phyloP scores from a whole-genome alignment of 2,888 invertebrate species.

The Trachelus troglodyta region DNA sequence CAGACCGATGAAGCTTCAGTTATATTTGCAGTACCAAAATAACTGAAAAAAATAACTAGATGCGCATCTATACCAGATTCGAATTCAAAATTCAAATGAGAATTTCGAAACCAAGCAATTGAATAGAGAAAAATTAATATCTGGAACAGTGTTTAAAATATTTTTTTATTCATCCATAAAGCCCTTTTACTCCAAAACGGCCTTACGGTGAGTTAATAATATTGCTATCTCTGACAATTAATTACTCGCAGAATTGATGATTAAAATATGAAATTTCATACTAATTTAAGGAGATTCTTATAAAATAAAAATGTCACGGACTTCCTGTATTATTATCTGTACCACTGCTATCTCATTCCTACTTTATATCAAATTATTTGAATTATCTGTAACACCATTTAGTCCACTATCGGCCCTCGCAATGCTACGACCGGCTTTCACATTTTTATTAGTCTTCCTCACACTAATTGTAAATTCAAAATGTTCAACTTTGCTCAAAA shows the following conservation, averaged over 20 bases:
- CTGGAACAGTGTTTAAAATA: not conserved
- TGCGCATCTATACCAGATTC: not conserved
- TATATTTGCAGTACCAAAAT: not conserved
- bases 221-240: not conserved
- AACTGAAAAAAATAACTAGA: not conserved
- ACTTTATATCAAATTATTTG: not conserved
- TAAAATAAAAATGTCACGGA: not conserved
- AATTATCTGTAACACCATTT: not conserved
- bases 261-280: not conserved
- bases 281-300: not conserved
- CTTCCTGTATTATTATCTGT: not conserved
- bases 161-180: not conserved
- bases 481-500: slow-evolving; percentile 19
- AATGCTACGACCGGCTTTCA: not conserved
- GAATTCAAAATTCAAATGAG: not conserved
- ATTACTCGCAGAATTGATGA: not conserved
- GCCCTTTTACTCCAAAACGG: too few relatives aligned
- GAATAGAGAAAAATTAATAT: not conserved
- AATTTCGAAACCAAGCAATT: not conserved
- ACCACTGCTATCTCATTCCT: not conserved
- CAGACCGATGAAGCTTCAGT: not conserved
- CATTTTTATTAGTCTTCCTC: not conserved
- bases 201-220: not conserved
- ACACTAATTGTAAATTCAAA: slow-evolving; percentile 4
- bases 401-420: not conserved